Evolutionary conservation across 1,140 invertebrate species (phyloP).

Genomic region (Caenorhabditis remanei): DNA sequence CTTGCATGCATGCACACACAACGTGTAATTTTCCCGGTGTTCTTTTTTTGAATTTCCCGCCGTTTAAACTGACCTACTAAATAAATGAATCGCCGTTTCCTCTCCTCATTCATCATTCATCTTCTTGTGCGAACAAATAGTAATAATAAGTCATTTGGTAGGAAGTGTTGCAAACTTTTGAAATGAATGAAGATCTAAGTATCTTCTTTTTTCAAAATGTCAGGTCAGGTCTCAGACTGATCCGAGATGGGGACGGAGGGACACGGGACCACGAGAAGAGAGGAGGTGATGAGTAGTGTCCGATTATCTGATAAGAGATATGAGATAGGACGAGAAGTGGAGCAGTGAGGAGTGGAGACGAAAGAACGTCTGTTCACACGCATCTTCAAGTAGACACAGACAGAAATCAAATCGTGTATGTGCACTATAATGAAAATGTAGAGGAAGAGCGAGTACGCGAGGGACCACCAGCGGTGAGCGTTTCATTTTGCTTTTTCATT

Average conservation of each 20-base stretch:
- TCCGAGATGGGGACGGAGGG: conserved; percentile 17
- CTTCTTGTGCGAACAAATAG: conserved; percentile 14
- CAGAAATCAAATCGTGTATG: conserved; percentile 23
- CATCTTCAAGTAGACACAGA: conserved; percentile 21
- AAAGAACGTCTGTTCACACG: conserved; percentile 49
- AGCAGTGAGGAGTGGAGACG: background rate
- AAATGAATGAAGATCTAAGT: conserved; percentile 28
- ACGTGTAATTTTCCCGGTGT: background rate
- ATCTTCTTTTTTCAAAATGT: conserved; percentile 55
- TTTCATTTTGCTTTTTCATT: background rate
- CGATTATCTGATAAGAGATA: conserved; percentile 31
- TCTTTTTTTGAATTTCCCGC: background rate
- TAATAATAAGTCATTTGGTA: conserved; percentile 26
- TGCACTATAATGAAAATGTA: conserved; percentile 26
- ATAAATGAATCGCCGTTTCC: conserved; percentile 32
- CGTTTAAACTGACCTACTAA: conserved; percentile 35
- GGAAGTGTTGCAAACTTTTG: conserved; percentile 27
- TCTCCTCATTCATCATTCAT: conserved; percentile 42
- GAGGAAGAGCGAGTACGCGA: conserved; percentile 3
- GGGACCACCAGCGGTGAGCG: conserved; percentile 1
- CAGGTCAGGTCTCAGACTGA: conserved; percentile 35
- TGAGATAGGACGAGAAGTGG: conserved; percentile 10
- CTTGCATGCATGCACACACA: background rate
- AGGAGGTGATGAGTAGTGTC: background rate
- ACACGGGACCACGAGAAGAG: conserved; percentile 8